Evolutionary conservation across 1,140 invertebrate genomes (phyloP).

Genomic region (Drepana arcuata): DNA sequence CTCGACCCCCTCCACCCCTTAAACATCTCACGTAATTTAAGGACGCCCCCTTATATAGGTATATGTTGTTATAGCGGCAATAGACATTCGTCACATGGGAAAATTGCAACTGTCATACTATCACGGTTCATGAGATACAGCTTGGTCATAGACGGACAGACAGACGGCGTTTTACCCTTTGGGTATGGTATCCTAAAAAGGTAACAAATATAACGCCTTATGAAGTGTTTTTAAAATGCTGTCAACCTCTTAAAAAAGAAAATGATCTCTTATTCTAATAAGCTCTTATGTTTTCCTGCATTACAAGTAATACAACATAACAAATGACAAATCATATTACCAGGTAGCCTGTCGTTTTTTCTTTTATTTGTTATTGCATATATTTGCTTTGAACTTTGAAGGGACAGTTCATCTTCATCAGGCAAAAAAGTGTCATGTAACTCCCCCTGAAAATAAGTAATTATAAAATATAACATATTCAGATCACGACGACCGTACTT

Average conservation of each 20-base stretch:
- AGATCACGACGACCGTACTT: background rate
- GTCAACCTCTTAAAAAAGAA: background rate
- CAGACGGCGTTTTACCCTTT: too few species aligned
- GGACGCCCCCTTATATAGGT: background rate
- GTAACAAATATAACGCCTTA: too few species aligned
- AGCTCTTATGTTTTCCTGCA: too few species aligned
- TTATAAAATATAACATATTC: conserved; percentile 5
- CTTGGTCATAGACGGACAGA: too few species aligned
- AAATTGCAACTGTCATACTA: too few species aligned
- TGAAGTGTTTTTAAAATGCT: too few species aligned
- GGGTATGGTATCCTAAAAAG: too few species aligned
- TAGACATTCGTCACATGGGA: too few species aligned
- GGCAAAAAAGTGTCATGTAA: conserved; percentile 29
- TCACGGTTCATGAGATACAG: too few species aligned
- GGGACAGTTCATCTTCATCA: conserved; percentile 34
- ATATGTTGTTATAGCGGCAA: too few species aligned
- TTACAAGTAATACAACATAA: too few species aligned
- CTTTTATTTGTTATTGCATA: conserved; percentile 22
- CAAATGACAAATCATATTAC: too few species aligned
- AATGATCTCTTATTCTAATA: background rate
- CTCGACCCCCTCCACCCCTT: conserved; percentile 9
- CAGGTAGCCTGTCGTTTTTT: conserved; percentile 31
- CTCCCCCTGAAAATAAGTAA: conserved; percentile 15
- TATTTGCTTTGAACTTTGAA: conserved; percentile 27
- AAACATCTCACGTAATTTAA: conserved; percentile 2